Evolutionary conservation across 2,797 vertebrate species (phyloP), one percentile per base, ranked within the genome.

Genomic region (Stomatorhinus walkeri): DNA sequence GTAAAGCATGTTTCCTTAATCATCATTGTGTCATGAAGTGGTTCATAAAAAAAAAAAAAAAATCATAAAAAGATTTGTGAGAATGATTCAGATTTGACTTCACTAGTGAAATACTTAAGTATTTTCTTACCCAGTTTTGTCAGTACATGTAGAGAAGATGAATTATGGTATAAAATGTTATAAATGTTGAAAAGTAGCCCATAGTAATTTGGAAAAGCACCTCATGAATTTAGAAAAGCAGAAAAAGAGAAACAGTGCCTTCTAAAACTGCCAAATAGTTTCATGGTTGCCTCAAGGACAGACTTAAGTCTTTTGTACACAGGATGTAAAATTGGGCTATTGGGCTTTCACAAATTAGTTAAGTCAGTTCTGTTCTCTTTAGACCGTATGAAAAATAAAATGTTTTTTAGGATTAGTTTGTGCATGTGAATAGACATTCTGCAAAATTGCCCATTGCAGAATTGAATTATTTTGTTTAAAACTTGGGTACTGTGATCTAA

Each of bases 231-330:
- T 88, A 32, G 14, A 19, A 52, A 48, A 88, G 32, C 43, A 76
- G 68, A 88, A 52, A 88, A 76, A 84, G 14, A 79, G 59, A 83
- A 84, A 83, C 52, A 89, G 89, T 89, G 89, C 89, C 89, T 89
- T 89, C 43, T 14, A 51, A 49, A 61, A 81, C 32, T 87, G 87
- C 89, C 72, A 87, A 81, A 89, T 76, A 24, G 40, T 81, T n/a
- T 81, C 43, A 87, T 61, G 24, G 85, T 76, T 48, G 89, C 85
- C 85, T 89, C 68, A 83, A 89, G n/a, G 51, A 89, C 68, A 84
- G 68, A 76, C 64, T 36, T 79, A n/a, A 79, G 76, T 68, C 87
- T 49, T 51, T 51, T 85, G 43, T 85, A 85, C 46, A 46, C 48
- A 85, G 51, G 49, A 16, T 19, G 16, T n/a, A 40, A 56, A 8